A percentile compares a stretch with the other conserved stretches of the same genome.
These are phyloP conservation scores for Psettodes erumei DNA, from an alignment of 2,113 vertebrate genomes.

Conservation along the genomic window DNA sequence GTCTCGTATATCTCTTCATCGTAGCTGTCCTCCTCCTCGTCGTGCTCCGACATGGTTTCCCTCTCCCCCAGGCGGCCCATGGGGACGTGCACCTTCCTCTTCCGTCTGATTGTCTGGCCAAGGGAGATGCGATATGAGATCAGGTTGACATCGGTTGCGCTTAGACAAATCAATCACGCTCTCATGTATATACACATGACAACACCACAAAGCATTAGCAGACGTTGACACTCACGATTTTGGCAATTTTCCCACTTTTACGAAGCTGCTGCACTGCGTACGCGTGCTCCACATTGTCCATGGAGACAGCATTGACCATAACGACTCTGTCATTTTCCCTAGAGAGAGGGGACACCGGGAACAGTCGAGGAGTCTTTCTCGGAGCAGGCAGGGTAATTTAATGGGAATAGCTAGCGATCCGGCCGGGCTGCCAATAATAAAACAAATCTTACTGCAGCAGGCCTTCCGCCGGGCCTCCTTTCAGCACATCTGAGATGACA, in stretches of 20 bases:
- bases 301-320: slow-evolving; percentile 99
- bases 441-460: slow-evolving; percentile 91
- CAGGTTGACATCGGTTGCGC: slow-evolving; percentile 12
- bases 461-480: slow-evolving; percentile 97
- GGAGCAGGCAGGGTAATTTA: slow-evolving; percentile 41
- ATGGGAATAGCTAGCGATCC: slow-evolving; percentile 33
- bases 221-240: slow-evolving; percentile 91
- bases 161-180: not conserved
- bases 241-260: slow-evolving; percentile 99
- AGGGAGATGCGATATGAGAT: slow-evolving; percentile 30
- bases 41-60: slow-evolving; percentile 92
- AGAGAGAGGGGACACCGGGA: slow-evolving; percentile 37
- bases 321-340: slow-evolving; percentile 99
- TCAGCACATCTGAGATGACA: slow-evolving; percentile 98
- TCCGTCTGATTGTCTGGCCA: slow-evolving; percentile 93
- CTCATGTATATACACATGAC: not conserved
- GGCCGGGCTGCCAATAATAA: slow-evolving; percentile 10
- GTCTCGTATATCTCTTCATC: slow-evolving; percentile 93
- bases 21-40: slow-evolving; percentile 95
- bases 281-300: slow-evolving; percentile 98
- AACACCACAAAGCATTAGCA: slow-evolving; percentile 1
- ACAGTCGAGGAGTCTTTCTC: slow-evolving; percentile 50
- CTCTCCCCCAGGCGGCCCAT: slow-evolving; percentile 90
- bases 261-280: slow-evolving; percentile 98
- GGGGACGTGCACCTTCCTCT: slow-evolving; percentile 96